phyloP scores from a whole-genome alignment of 2,797 vertebrate genomes.

The Malacoctenus gilli region DNA sequence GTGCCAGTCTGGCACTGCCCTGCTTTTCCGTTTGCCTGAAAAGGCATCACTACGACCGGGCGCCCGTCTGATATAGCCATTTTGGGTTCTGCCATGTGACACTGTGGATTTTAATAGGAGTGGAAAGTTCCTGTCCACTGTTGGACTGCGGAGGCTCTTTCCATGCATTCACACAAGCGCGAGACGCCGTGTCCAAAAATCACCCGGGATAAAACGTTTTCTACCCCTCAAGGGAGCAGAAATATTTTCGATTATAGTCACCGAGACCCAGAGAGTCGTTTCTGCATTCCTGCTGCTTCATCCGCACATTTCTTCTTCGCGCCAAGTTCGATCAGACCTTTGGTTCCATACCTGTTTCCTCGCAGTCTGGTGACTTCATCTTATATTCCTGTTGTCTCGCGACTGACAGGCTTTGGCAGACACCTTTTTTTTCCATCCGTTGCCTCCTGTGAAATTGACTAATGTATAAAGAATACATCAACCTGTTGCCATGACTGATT shows the following conservation, averaged over 20 bases:
- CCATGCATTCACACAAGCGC: constrained; percentile 53
- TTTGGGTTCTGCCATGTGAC: constrained; percentile 74
- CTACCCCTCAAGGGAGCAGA: constrained; percentile 48
- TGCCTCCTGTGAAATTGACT: too few species aligned
- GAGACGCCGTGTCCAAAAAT: constrained; percentile 49
- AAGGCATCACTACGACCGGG: constrained; percentile 64
- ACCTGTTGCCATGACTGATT: too few species aligned
- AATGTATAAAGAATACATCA: too few species aligned
- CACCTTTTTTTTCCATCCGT: too few species aligned
- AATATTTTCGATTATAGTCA: neutral
- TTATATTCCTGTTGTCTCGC: too few species aligned
- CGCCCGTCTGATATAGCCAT: constrained; percentile 77
- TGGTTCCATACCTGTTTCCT: too few species aligned
- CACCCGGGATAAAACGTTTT: constrained; percentile 39
- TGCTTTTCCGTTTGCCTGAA: constrained; percentile 72
- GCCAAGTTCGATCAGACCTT: too few species aligned
- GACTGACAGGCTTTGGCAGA: too few species aligned
- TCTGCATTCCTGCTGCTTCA: too few species aligned
- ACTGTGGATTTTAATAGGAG: constrained; percentile 73
- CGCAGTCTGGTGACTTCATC: too few species aligned
- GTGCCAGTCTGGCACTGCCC: constrained; percentile 63
- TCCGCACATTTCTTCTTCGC: too few species aligned
- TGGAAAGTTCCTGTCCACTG: constrained; percentile 75
- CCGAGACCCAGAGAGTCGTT: too few species aligned
- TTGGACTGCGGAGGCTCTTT: constrained; percentile 67